Evolutionary conservation across 2,113 vertebrate genomes (phyloP).

Genomic region (Ctenomys sociabilis): DNA sequence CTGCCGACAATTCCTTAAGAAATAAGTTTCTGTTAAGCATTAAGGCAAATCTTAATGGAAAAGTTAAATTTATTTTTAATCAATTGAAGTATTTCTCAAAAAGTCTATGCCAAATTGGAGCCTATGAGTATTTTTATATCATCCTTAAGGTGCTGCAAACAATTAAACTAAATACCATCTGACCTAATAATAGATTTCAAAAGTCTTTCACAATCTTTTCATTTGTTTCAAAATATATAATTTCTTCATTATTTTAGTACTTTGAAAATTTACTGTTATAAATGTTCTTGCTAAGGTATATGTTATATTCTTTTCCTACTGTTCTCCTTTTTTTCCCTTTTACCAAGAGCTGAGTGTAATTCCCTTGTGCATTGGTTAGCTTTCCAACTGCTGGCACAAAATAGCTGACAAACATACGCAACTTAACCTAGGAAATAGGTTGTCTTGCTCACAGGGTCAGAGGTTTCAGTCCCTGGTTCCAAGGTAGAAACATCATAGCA

Average conservation of each 20-base stretch:
- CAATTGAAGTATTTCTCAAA: conserved; percentile 57
- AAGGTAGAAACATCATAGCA: not conserved
- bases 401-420: not conserved
- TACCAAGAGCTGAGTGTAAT: not conserved
- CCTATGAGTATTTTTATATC: conserved; percentile 32
- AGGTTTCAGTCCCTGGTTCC: not conserved
- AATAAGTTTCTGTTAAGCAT: conserved; percentile 48
- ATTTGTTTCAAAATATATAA: conserved; percentile 21
- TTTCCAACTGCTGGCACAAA: not conserved
- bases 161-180: conserved; percentile 11
- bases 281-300: not conserved
- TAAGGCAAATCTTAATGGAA: conserved; percentile 31
- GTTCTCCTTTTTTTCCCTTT: not conserved
- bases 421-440: not conserved
- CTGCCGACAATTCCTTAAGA: not conserved
- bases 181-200: not conserved
- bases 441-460: not conserved
- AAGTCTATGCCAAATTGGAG: conserved; percentile 40
- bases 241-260: not conserved
- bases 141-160: conserved; percentile 12
- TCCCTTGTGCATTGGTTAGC: not conserved
- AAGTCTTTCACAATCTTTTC: conserved; percentile 8
- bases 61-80: conserved; percentile 48
- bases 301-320: conserved; percentile 13
- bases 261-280: not conserved